A percentile compares a stretch with the other conserved stretches of the same genome.
Evolutionary conservation across 2,113 vertebrate genomes (phyloP).

Genomic region (Asarcornis scutulata): DNA sequence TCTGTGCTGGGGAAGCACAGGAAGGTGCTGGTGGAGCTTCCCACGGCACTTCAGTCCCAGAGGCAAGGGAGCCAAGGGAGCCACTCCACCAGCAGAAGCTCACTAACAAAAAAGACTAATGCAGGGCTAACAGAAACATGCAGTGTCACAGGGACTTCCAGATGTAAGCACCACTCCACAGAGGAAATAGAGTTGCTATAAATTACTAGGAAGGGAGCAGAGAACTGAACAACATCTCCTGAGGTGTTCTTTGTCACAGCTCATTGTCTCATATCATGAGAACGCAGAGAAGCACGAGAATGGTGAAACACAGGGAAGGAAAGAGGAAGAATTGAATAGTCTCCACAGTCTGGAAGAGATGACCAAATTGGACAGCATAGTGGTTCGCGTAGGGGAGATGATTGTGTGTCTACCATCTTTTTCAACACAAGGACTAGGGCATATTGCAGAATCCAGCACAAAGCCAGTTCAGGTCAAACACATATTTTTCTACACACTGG

Average conservation of each 20-base stretch:
- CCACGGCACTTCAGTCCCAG: neutral
- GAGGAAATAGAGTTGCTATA: neutral
- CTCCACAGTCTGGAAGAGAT: neutral
- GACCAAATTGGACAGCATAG: neutral
- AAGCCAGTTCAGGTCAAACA: accelerated
- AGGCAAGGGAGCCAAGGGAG: neutral
- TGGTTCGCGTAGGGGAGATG: neutral
- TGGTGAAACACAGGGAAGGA: neutral
- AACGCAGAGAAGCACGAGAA: neutral
- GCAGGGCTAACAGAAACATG: neutral
- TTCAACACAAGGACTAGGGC: accelerated
- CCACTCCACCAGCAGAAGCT: neutral
- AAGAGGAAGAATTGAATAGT: neutral
- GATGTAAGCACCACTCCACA: neutral
- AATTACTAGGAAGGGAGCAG: neutral
- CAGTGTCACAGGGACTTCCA: neutral
- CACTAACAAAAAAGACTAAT: neutral
- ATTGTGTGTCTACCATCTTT: accelerated
- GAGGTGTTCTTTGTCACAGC: neutral
- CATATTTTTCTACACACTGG: neutral
- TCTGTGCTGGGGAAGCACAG: too few relatives aligned
- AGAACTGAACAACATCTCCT: neutral
- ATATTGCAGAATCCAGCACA: neutral
- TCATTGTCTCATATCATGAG: neutral
- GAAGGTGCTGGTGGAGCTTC: neutral